These are phyloP conservation scores for Sander vitreus DNA, from an alignment of 2,113 vertebrate species.

Conservation along the genomic window DNA sequence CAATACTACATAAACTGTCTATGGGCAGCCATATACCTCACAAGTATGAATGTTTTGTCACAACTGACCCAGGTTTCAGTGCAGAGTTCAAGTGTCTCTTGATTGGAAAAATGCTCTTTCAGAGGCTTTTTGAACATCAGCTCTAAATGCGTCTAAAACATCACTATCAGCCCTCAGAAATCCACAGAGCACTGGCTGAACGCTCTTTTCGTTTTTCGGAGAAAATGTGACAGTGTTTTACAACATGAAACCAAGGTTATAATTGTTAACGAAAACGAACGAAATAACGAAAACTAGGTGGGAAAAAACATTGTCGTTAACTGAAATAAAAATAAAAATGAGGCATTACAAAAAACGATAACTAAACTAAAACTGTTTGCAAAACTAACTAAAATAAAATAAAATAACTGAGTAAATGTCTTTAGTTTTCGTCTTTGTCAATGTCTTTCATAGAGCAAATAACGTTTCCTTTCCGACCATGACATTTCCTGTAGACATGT, in stretches of 20 bases:
- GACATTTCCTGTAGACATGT: no score
- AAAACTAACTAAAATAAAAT: no score
- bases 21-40: background rate
- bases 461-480: no score
- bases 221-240: background rate
- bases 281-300: no score
- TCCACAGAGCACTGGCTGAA: background rate
- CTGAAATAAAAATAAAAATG: no score
- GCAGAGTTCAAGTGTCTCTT: background rate
- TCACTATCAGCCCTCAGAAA: background rate
- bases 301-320: no score
- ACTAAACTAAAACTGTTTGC: no score
- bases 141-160: background rate
- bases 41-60: background rate
- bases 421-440: no score
- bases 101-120: background rate
- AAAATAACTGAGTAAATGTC: no score
- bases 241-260: background rate
- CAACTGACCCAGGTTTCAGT: background rate
- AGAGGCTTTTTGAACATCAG: conserved; percentile 17
- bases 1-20: background rate
- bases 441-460: no score
- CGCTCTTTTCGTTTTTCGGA: background rate
- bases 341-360: no score
- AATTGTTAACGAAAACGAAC: no score